phyloP scores from a whole-genome alignment of 30 jellyfish, hydroid and myxozoan genomes.

The Aurelia sp. region DNA sequence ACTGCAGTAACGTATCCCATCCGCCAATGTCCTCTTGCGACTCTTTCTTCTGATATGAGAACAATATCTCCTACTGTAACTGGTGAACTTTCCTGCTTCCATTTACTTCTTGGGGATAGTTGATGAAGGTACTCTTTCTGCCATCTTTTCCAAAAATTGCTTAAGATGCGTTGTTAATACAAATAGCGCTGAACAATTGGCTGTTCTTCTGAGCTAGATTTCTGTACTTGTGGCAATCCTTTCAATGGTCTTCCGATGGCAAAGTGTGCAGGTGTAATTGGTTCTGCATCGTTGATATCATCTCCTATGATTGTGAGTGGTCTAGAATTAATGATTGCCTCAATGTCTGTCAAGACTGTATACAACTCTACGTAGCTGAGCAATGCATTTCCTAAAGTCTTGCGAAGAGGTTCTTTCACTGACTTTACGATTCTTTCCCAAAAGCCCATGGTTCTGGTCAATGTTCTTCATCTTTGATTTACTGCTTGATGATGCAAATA shows the following conservation, averaged over 20 bases:
- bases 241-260: background rate
- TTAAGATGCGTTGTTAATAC: background rate
- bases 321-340: slow-evolving; percentile 10
- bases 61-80: background rate
- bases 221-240: background rate
- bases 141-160: background rate
- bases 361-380: slow-evolving; percentile 31
- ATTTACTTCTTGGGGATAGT: background rate
- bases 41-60: background rate
- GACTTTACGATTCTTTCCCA: slow-evolving; percentile 40
- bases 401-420: slow-evolving; percentile 5
- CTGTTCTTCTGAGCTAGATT: background rate
- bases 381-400: slow-evolving; percentile 5
- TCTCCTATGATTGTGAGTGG: no score
- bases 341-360: slow-evolving; percentile 42
- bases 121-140: background rate
- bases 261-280: background rate
- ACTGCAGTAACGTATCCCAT: background rate
- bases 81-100: background rate
- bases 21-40: background rate
- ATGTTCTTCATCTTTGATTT: background rate
- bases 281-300: slow-evolving; percentile 7
- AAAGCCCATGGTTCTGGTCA: slow-evolving; percentile 3
- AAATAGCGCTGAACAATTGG: background rate
- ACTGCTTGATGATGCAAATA: background rate